Evolutionary conservation across 2,888 invertebrate genomes (phyloP), one percentile per base, ranked within the genome.

Genomic region (Calephelis perditalis): DNA sequence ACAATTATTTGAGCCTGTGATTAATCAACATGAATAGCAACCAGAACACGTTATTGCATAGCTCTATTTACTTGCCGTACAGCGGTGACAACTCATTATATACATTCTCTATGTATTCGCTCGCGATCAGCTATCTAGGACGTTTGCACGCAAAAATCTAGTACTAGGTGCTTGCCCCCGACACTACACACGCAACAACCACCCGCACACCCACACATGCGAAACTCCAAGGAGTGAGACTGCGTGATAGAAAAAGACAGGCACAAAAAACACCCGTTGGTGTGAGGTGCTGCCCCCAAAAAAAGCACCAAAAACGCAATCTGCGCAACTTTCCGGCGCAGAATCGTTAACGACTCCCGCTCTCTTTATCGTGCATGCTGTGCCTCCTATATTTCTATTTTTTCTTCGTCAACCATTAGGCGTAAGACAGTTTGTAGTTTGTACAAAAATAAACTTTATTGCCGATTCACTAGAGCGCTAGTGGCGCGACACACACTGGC

Each of bases 321-420:
- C 91, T 91, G 91, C 91, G 91, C 91, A 91, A 91, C 91, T 90
- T 91, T 83, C 88, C 90, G 84, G 91, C 91, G 91, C 91, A 91
- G 89, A 91, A 91, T 91, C 91, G 91, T 91, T 91, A 91, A 88
- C 89, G 86, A 89, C 86, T 87, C 84, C 84, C 80, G 85, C 86
- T 88, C 90, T 90, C 89, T 90, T 89, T 90, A 90, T 88, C 89
- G 86, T 88, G 78, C 84, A 82, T 82, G 82, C 83, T 78, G 82
- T 84, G 86, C 85, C 88, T 88, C 87, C 88, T 90, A 90, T 90
- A 89, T 89, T 90, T 89, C 88, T 89, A 90, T 89, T 90, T 90
- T 90, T 90, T 89, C 89, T 89, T 81, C 81, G 75, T 73, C 81
- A 65, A 71, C 85, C 71, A 83, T 86, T 84, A 82, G 88, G 77